Evolutionary conservation across 2,113 vertebrate species (phyloP).

Genomic region (Crocuta crocuta): DNA sequence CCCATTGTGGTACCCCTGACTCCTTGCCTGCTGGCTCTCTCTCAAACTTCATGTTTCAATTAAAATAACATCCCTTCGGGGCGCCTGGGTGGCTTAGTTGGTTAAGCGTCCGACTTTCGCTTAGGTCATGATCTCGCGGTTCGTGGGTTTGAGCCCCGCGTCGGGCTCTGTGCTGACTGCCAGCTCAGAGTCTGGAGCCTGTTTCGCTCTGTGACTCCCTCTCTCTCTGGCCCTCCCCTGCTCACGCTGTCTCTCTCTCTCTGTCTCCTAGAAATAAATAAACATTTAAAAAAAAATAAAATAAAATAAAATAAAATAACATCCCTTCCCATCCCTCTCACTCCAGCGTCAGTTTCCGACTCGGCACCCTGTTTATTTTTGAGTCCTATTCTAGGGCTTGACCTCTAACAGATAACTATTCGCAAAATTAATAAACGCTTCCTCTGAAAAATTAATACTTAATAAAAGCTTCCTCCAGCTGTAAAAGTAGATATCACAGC

Average conservation of each 20-base stretch:
- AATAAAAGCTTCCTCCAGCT: neutral
- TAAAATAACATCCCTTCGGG: neutral
- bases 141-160: too few relatives aligned
- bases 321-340: neutral
- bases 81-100: too few relatives aligned
- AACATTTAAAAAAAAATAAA: too few relatives aligned
- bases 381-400: neutral
- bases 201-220: too few relatives aligned
- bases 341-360: neutral
- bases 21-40: neutral
- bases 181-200: too few relatives aligned
- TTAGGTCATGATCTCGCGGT: too few relatives aligned
- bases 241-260: too few relatives aligned
- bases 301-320: too few relatives aligned
- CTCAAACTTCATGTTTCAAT: conserved; percentile 45
- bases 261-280: too few relatives aligned
- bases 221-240: too few relatives aligned
- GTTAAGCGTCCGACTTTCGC: too few relatives aligned
- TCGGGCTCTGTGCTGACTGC: too few relatives aligned
- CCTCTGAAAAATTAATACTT: neutral
- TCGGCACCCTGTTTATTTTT: neutral
- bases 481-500: neutral
- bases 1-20: neutral
- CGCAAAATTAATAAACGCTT: conserved; percentile 29
- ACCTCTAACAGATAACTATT: neutral